Base-by-base conservation (phyloP, 1,140 invertebrate species). In the Choristoneura fumiferana region DNA sequence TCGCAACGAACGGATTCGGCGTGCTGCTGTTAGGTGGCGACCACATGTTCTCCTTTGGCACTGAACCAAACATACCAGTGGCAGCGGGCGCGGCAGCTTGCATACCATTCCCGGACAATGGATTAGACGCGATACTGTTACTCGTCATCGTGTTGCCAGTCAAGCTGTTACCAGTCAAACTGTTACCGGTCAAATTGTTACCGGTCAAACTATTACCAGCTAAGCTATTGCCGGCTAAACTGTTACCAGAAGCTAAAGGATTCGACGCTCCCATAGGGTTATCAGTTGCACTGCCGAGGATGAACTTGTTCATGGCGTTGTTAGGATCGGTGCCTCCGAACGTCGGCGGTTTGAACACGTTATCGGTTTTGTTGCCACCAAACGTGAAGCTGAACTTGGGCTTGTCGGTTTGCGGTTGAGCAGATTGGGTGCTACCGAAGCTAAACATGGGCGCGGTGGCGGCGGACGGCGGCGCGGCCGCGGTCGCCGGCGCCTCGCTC, bases 361-460 rank as follows among this genome's bases (percentile, higher is more conserved):
- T 43, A 12, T 73, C 71, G 35, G 60, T 58, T 53, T 69, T 69
- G 45, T 70, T 75, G 13, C 17, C 63, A 8, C 76, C 72, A 65
- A 83, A 84, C 12, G 63, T 71, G 39, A 84, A 83, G 37, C 63
- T 73, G 43, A 82, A 82, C 59, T 78, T 77, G 1, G 82, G 72
- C 56, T 78, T 76, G 1, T 81, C 76, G 4, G 53, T 15, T 67
- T 67, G 54, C 18, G 55, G 37, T 12, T n/a, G 43, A 8, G 57
- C 39, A 63, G 57, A 43, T 61, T 35, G 52, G 5, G 12, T 40
- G 43, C 63, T 74, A 9, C 35, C 71, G 55, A 86, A 84, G 63
- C 65, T 80, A 54, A 84, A 86, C 34, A 81, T 35, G 22, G 81
- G 67, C 9, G 67, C 39, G n/a, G 69, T 39, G 6, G 63, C 34